A percentile compares a stretch with the other conserved stretches of the same genome.
phyloP scores from a whole-genome alignment of 2,888 invertebrate species.

The Drosophila emarginata region DNA sequence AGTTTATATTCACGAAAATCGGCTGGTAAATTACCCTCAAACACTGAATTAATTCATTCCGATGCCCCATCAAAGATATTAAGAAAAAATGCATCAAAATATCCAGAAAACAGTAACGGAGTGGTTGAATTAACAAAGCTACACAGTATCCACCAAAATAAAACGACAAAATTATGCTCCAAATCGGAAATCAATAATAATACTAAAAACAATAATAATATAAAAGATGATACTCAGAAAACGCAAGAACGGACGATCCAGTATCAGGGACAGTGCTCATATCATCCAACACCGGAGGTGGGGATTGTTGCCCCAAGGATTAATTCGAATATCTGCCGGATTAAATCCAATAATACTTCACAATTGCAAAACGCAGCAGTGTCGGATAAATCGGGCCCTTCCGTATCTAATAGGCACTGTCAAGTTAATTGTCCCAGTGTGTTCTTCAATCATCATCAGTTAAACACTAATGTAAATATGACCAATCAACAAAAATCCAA shows the following conservation, averaged over 20 bases:
- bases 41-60: neutral
- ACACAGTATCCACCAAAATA: neutral
- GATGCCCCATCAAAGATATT: neutral
- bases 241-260: neutral
- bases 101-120: neutral
- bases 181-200: neutral
- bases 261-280: neutral
- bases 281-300: neutral
- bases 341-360: neutral
- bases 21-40: slow-evolving; percentile 1
- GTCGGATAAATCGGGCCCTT: neutral
- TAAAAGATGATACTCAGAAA: neutral
- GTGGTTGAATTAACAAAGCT: neutral
- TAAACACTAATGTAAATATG: neutral
- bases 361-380: too few relatives aligned
- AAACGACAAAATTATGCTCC: neutral
- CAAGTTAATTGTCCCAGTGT: neutral
- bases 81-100: neutral
- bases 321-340: neutral
- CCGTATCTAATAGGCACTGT: neutral
- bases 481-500: neutral
- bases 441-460: neutral
- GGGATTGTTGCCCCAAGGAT: neutral
- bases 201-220: neutral
- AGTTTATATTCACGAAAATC: neutral